Base-by-base conservation (phyloP, 1,140 invertebrate species). In the Drosophila ficusphila region DNA sequence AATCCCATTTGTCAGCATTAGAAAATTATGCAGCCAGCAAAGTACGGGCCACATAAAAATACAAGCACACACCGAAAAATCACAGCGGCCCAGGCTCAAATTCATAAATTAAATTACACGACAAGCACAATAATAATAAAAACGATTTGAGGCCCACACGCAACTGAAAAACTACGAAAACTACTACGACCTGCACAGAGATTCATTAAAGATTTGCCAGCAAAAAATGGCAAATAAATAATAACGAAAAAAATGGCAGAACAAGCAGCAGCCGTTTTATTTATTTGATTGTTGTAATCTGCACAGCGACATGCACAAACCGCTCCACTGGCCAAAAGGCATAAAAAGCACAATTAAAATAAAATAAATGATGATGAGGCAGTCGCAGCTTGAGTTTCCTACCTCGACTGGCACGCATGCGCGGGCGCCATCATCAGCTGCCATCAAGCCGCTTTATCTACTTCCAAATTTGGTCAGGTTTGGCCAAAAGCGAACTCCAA, bases 101-200 rank as follows among this genome's bases (percentile, higher is more conserved):
- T 86, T 86, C 82, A 86, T 86, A 86, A 86, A 86, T 86, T 89
- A 86, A 86, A 86, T 86, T 86, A 86, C 82, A 88, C 82, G 82
- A 86, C 82, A 86, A 77, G 82, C 82, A 82, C 81, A 86, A 86
- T 86, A 86, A 86, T 88, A 86, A 86, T 86, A 86, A 86, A 88
- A 88, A 82, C 82, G 82, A 86, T 86, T 86, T 86, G 82, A 64
- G 77, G 81, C 81, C 81, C 81, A 86, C 81, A 86, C 81, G 82
- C 81, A 83, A 71, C 58, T 25, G 54, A 33, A 51, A 6, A 27
- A 34, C 23, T 16, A 46, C 42, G 23, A 34, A 14, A 25, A 14
- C 52, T 8, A 4, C 53, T 9, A 64, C 41, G 61, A 67, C 62
- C 62, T 67, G 62, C 47, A 46, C 62, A 67, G 36, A 68, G 64